Base-by-base conservation (phyloP, 2,888 invertebrate genomes). In the Hymenopus coronatus region DNA sequence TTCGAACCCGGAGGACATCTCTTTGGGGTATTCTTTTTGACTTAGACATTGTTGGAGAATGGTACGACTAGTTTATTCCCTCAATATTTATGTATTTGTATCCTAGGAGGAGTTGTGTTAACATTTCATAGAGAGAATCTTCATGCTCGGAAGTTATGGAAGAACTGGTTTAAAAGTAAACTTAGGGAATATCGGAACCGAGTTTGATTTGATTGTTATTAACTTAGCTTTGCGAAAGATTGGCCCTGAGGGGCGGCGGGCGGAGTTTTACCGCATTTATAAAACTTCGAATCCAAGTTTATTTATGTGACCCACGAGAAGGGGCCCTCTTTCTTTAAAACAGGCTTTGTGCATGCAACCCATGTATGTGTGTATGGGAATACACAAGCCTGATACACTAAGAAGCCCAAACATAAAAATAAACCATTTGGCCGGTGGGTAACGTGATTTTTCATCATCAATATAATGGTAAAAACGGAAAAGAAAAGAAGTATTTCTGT, bases 391-490 rank as follows among this genome's bases (percentile, higher is more conserved):
- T 70, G 54, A 70, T 70, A 70, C 54, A 70, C 54, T 70, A 70
- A 70, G 54, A 20, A 70, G 20, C 54, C 20, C 25, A 70, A 40
- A 70, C 25, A 70, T 70, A 70, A 70, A 70, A 70, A 70, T 70
- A 70, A 70, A 70, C 54, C 54, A 70, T 70, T 70, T 70, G 54
- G 30, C 82, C 82, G 87, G 82, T 40, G 40, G 40, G 40, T 87
- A 87, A 87, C 87, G 87, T 82, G 82, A 87, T 87, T 82, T 87
- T 87, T 70, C 87, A 82, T 87, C 87, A 87, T 87, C 87, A 87
- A 87, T 87, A 87, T 87, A 87, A 87, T 87, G 87, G 46, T 40
- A 81, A 70, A 87, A 87, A 70, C 28, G 82, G 82, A 82, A 82
- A 40, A 87, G 40, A 70, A 82, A n/a, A 40, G 82, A 82, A 84